Evolutionary conservation across 2,797 vertebrate genomes (phyloP).

Genomic region (Pseudochirops cupreus): DNA sequence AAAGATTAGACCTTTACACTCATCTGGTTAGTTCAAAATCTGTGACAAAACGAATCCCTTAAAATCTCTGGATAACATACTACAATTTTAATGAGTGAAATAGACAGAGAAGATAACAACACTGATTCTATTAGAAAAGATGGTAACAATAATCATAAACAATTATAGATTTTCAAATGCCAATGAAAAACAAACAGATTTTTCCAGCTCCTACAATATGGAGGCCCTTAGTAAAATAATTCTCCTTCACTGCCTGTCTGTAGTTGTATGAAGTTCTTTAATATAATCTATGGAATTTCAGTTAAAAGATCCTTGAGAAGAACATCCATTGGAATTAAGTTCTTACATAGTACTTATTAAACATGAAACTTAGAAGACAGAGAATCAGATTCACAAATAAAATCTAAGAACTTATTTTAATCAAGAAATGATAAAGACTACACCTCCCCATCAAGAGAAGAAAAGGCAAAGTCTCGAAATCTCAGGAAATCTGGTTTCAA

Average conservation of each 20-base stretch:
- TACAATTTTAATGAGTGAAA: neutral
- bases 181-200: neutral
- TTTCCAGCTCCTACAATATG: slow-evolving; percentile 10
- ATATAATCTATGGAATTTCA: slow-evolving; percentile 31
- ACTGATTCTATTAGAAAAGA: slow-evolving; percentile 53
- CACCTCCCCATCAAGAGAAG: neutral
- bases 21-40: neutral
- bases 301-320: slow-evolving; percentile 40
- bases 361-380: slow-evolving; percentile 37
- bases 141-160: slow-evolving; percentile 19
- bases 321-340: slow-evolving; percentile 6
- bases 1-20: neutral
- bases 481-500: slow-evolving; percentile 6
- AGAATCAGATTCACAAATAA: slow-evolving; percentile 33
- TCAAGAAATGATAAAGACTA: slow-evolving; percentile 51
- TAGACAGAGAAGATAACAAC: neutral
- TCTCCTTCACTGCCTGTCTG: slow-evolving; percentile 32
- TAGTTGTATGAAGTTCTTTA: slow-evolving; percentile 35
- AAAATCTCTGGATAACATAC: slow-evolving; percentile 30
- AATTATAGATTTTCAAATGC: slow-evolving; percentile 32
- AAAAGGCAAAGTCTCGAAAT: slow-evolving; percentile 33
- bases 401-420: slow-evolving; percentile 23
- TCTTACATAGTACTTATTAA: slow-evolving; percentile 38
- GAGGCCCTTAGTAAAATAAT: slow-evolving; percentile 9
- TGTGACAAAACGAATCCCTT: slow-evolving; percentile 33